These are phyloP conservation scores for Cephus rjabovi DNA, from an alignment of 2,888 invertebrate genomes.

Conservation along the genomic window DNA sequence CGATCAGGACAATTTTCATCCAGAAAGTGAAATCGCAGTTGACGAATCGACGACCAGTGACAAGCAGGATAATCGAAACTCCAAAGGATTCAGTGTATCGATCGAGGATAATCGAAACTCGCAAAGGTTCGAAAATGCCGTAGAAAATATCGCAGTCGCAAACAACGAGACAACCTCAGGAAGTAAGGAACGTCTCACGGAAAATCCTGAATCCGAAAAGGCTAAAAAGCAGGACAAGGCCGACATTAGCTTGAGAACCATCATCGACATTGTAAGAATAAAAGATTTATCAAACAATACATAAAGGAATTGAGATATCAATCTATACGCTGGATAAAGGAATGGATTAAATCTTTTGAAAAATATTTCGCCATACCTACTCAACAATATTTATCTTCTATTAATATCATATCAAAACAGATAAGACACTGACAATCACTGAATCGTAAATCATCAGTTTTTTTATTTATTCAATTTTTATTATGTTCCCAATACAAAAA, in stretches of 20 bases:
- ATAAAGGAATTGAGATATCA: neutral
- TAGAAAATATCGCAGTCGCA: neutral
- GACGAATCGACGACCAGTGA: neutral
- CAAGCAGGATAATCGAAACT: neutral
- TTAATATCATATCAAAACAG: neutral
- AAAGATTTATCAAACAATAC: neutral
- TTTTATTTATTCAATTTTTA: too few relatives aligned
- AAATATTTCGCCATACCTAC: neutral
- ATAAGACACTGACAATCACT: neutral
- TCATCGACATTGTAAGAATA: slow-evolving; percentile 14
- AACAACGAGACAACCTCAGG: slow-evolving; percentile 1
- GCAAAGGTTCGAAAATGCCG: neutral
- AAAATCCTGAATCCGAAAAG: neutral
- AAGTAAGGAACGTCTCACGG: slow-evolving; percentile 1
- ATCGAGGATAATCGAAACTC: neutral
- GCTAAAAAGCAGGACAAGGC: slow-evolving; percentile 14
- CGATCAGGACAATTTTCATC: neutral
- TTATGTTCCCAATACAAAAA: too few relatives aligned
- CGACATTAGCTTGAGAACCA: slow-evolving; percentile 11
- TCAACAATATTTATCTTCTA: neutral
- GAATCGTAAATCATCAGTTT: neutral
- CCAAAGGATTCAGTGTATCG: neutral
- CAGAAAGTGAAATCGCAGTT: neutral
- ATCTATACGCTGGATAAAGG: neutral
- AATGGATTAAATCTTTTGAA: neutral